Evolutionary conservation across 2,888 invertebrate genomes (phyloP), one percentile per base, ranked within the genome.

Genomic region (Pinctada fucata): DNA sequence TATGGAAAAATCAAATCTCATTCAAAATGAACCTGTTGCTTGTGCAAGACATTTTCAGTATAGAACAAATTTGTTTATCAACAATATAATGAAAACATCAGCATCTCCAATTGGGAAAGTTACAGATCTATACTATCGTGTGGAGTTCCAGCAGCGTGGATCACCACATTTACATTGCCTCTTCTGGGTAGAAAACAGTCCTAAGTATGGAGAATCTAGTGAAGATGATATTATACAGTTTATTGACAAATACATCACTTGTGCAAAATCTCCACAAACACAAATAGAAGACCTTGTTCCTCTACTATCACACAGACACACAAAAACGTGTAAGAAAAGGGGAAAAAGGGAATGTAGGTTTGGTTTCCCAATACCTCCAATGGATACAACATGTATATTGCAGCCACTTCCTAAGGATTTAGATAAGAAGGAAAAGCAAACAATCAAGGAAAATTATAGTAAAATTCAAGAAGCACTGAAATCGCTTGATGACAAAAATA

Each of bases 41-140:
- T 79, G 78, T 76, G 73, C 78, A 8, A 16, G 79, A 3, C 72
- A 77, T 58, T 79, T 82, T 31, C 79, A 81, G n/a, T 79, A 79
- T 64, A 10, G 81, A 8, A 31, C 75, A 45, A 63, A 81, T 3
- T 65, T 76, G 16, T 79, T 79, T 49, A 16, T 78, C 1, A 51
- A 79, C 48, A 70, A 79, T 45, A 70, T 79, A 52, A 50, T 82
- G n/a, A 48, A 63, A 51, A 75, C 52, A 10, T 47, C 65, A 51
- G 31, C 45, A 67, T 51, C 13, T 50, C 74, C 45, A 10, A 47
- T 72, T 3, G 77, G 77, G 13, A 48, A 65, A 66, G 66, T 72
- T 45, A 31, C 13, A 13, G 72, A 77, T 45, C 52, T 45, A 51
- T 77, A 72, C 64, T 63, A 72, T n/a, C 65, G 77, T 50, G 50